Evolutionary conservation across 2,888 invertebrate species (phyloP).

Genomic region (Resseliella maxima): DNA sequence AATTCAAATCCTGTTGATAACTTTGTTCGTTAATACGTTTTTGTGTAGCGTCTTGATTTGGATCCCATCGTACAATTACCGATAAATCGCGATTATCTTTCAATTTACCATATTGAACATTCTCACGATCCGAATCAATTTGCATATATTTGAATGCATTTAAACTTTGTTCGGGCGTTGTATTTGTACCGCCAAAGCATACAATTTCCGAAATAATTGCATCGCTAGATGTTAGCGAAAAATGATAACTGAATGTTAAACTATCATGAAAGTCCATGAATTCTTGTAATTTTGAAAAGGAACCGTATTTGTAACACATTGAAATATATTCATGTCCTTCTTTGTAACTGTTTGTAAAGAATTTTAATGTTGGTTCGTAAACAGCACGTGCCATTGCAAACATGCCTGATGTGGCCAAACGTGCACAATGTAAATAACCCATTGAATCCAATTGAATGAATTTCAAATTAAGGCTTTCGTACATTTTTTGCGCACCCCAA

Average conservation of each 20-base stretch:
- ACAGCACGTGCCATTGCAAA: constrained; percentile 76
- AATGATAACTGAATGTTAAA: constrained; percentile 84
- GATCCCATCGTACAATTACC: constrained; percentile 79
- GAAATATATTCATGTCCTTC: constrained; percentile 91
- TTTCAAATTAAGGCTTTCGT: constrained; percentile 86
- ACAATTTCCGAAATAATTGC: constrained; percentile 78
- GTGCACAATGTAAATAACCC: constrained; percentile 84
- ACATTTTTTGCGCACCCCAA: constrained; percentile 78
- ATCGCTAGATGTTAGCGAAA: constrained; percentile 74
- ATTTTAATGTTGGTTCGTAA: constrained; percentile 81
- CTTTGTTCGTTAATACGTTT: constrained; percentile 61
- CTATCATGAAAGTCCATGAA: constrained; percentile 86
- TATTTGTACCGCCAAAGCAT: constrained; percentile 64
- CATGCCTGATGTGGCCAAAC: constrained; percentile 79
- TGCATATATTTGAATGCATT: constrained; percentile 71
- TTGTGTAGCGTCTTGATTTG: constrained; percentile 68
- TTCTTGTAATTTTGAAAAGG: constrained; percentile 91
- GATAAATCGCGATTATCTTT: constrained; percentile 81
- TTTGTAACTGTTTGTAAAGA: constrained; percentile 88
- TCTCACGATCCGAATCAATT: constrained; percentile 72
- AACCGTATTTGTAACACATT: constrained; percentile 93
- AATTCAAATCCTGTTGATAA: constrained; percentile 65
- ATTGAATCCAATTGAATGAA: constrained; percentile 93
- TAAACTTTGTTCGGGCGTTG: constrained; percentile 66
- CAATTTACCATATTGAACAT: constrained; percentile 59